These are phyloP conservation scores for Eudasyphora cyanicolor DNA, from an alignment of 2,888 invertebrate genomes.

Conservation along the genomic window DNA sequence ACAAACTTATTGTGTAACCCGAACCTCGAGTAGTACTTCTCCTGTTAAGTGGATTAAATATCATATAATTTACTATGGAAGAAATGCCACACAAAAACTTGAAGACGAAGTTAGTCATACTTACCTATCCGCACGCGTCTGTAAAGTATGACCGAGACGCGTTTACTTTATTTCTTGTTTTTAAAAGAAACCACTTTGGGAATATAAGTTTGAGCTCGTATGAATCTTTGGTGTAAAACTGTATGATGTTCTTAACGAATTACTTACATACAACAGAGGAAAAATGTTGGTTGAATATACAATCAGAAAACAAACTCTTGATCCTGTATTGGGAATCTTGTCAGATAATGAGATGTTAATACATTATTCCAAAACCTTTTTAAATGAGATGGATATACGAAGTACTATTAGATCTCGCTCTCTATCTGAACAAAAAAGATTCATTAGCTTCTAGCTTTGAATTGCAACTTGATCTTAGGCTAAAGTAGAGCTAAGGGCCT, in stretches of 20 bases:
- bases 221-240: background rate
- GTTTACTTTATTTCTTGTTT: conserved; percentile 4
- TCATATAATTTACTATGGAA: conserved; percentile 60
- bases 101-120: conserved; percentile 52
- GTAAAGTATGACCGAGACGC: background rate
- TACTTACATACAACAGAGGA: background rate
- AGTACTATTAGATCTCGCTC: too few relatives aligned
- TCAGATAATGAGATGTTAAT: too few relatives aligned
- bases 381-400: too few relatives aligned
- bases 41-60: conserved; percentile 64
- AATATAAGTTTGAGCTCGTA: conserved; percentile 52
- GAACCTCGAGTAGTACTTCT: background rate
- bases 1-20: background rate
- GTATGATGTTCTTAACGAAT: background rate
- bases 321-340: too few relatives aligned
- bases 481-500: too few relatives aligned
- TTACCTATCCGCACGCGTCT: conserved; percentile 38
- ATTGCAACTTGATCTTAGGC: too few relatives aligned
- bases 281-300: background rate
- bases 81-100: conserved; percentile 45
- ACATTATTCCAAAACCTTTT: too few relatives aligned
- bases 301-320: too few relatives aligned
- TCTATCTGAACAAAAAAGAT: too few relatives aligned
- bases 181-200: conserved; percentile 57
- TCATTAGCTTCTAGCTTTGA: too few relatives aligned